phyloP scores from a whole-genome alignment of 1,140 invertebrate species.

The Heliconius himera region DNA sequence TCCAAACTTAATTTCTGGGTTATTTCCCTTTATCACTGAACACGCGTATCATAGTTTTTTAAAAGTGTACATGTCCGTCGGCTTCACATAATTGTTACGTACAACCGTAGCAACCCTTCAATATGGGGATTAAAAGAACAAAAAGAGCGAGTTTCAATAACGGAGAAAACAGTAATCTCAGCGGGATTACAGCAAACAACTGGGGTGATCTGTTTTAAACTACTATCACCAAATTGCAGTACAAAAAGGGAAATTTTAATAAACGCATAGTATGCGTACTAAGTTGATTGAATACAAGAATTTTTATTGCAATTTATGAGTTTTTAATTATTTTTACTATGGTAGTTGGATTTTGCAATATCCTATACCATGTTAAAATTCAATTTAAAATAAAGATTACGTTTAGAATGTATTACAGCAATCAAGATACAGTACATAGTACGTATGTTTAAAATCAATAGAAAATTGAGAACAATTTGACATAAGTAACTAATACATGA shows the following conservation, averaged over 20 bases:
- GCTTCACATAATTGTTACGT: slow-evolving; percentile 39
- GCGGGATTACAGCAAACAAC: slow-evolving; percentile 57
- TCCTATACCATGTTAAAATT: too few species aligned
- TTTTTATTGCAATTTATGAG: not conserved
- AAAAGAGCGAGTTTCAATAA: slow-evolving; percentile 51
- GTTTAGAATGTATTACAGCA: too few species aligned
- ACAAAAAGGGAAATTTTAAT: slow-evolving; percentile 18
- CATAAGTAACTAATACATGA: too few species aligned
- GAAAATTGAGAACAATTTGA: too few species aligned
- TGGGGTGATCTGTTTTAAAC: slow-evolving; percentile 43
- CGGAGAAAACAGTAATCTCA: slow-evolving; percentile 63
- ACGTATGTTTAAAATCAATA: too few species aligned
- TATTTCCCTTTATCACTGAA: not conserved
- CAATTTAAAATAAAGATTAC: too few species aligned
- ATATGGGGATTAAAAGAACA: slow-evolving; percentile 46
- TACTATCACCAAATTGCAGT: slow-evolving; percentile 36
- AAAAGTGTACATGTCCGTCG: slow-evolving; percentile 23
- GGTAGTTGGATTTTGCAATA: too few species aligned
- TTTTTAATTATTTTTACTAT: not conserved
- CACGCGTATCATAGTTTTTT: not conserved
- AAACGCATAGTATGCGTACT: slow-evolving; percentile 8
- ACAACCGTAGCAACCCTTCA: slow-evolving; percentile 41
- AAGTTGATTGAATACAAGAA: not conserved
- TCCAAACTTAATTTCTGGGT: not conserved
- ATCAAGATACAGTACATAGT: too few species aligned